phyloP scores from a whole-genome alignment of 1,140 invertebrate genomes.

The Drosophila ambigua region DNA sequence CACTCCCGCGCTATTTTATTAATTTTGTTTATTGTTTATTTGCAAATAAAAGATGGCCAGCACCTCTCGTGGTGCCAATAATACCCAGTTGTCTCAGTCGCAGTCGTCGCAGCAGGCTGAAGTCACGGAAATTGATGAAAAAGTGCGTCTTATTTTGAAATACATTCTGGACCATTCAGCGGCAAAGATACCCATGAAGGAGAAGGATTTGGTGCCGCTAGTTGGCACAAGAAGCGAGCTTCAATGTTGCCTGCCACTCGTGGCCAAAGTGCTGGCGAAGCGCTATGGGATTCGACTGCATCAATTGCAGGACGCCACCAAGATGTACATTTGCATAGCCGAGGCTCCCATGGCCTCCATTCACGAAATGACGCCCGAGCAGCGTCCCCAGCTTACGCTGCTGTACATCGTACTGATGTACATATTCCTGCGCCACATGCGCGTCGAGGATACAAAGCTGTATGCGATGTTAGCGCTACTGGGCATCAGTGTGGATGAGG shows the following conservation, averaged over 20 bases:
- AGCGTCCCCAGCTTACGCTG: conserved; percentile 51
- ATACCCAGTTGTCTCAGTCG: conserved; percentile 7
- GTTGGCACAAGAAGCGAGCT: conserved; percentile 31
- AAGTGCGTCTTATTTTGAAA: conserved; percentile 51
- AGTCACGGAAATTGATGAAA: conserved; percentile 16
- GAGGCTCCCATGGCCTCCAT: conserved; percentile 49
- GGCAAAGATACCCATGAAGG: conserved; percentile 57
- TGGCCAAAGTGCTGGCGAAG: conserved; percentile 31
- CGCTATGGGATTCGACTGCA: conserved; percentile 47
- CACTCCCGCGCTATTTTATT: no score
- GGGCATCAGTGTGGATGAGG: conserved; percentile 53
- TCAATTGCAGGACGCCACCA: conserved; percentile 26
- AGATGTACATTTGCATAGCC: conserved; percentile 50
- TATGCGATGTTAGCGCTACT: conserved; percentile 48
- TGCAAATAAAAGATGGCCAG: conserved; percentile 29
- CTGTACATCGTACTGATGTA: conserved; percentile 66
- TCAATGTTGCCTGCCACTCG: conserved; percentile 29
- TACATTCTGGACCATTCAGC: conserved; percentile 60
- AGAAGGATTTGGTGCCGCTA: conserved; percentile 42
- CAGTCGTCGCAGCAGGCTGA: neutral
- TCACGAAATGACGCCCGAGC: conserved; percentile 46
- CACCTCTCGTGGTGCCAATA: neutral
- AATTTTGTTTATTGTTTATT: neutral
- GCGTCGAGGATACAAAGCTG: conserved; percentile 55
- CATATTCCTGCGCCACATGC: conserved; percentile 59